A percentile compares a stretch with the other conserved stretches of the same genome.
phyloP scores from a whole-genome alignment of 2,113 vertebrate genomes.

The Eclectus roratus region DNA sequence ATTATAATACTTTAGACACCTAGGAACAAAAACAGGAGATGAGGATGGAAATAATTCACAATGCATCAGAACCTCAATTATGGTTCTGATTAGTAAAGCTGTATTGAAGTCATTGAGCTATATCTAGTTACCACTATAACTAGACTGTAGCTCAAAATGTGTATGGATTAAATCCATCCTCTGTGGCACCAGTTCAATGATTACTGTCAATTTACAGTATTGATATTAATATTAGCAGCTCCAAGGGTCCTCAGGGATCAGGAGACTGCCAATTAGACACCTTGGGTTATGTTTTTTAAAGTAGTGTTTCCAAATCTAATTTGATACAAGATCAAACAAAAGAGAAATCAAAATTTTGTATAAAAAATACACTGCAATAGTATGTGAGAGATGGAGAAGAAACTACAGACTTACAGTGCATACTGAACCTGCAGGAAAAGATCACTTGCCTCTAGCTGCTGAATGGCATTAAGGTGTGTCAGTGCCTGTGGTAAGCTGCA shows the following conservation, averaged over 20 bases:
- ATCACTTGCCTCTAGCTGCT: not conserved
- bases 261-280: not conserved
- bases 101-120: not conserved
- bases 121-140: not conserved
- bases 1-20: not conserved
- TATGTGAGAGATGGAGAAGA: not conserved
- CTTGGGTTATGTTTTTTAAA: not conserved
- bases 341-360: conserved; percentile 18
- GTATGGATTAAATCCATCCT: not conserved
- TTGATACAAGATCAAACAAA: not conserved
- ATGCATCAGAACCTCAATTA: not conserved
- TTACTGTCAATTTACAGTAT: not conserved
- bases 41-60: not conserved
- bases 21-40: not conserved
- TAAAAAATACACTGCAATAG: not conserved
- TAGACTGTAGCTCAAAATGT: not conserved
- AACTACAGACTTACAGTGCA: not conserved
- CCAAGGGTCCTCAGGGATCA: not conserved
- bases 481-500: conserved; percentile 7
- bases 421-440: not conserved
- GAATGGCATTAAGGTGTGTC: conserved; percentile 27
- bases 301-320: not conserved
- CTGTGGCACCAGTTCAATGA: not conserved
- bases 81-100: not conserved
- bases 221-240: not conserved